Conservation (phyloP, 2,113 vertebrate genomes). For the Lutjanus erythropterus region DNA sequence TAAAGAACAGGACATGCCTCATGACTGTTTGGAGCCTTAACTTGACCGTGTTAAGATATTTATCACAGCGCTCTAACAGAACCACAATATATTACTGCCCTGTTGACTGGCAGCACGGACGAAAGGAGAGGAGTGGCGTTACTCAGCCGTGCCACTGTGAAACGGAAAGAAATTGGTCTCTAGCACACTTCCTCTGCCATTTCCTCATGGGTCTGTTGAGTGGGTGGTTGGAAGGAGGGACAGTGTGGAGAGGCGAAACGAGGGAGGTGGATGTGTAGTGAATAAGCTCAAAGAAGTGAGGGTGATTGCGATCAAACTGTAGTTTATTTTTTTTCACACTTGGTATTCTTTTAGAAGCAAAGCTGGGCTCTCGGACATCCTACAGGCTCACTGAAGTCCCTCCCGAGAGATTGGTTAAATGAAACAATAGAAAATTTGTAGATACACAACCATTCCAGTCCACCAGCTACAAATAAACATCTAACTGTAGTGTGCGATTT, state of each 20-base stretch:
- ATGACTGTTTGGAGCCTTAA: conserved; percentile 30
- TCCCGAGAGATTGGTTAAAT: background rate
- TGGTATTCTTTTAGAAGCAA: background rate
- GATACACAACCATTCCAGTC: background rate
- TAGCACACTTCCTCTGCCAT: conserved; percentile 79
- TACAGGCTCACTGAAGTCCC: background rate
- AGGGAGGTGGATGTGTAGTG: background rate
- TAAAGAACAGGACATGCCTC: conserved; percentile 1
- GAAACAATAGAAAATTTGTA: conserved; percentile 12
- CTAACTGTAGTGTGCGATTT: conserved; percentile 43
- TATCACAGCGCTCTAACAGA: conserved; percentile 9
- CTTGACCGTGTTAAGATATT: conserved; percentile 28
- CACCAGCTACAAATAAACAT: conserved; percentile 48
- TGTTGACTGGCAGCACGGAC: conserved; percentile 44
- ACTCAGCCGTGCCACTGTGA: conserved; percentile 53
- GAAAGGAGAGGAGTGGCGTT: conserved; percentile 38
- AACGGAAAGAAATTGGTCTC: conserved; percentile 78
- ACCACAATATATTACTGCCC: conserved; percentile 16
- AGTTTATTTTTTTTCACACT: conserved; percentile 19
- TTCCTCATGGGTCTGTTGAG: conserved; percentile 77
- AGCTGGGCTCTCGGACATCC: background rate
- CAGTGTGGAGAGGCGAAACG: conserved; percentile 16
- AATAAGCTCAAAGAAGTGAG: conserved; percentile 6
- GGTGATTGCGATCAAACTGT: conserved; percentile 1
- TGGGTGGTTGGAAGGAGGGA: conserved; percentile 47